Conservation (phyloP, 2,113 vertebrate species). For the Gallinago jamesoni region DNA sequence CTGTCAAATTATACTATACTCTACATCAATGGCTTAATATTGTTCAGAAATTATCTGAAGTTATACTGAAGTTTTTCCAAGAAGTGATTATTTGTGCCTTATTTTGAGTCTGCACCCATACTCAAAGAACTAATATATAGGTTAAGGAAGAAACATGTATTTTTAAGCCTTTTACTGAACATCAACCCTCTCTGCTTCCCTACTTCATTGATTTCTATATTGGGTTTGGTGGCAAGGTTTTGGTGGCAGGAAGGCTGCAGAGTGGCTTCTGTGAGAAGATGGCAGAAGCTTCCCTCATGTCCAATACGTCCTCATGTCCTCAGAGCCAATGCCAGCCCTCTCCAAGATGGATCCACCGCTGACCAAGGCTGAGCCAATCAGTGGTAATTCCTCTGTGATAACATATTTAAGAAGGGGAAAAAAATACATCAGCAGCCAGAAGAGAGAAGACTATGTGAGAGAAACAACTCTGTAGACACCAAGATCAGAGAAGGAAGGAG, state of each 20-base stretch:
- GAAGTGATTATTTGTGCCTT: not conserved
- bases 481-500: not conserved
- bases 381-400: fast-evolving
- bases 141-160: not conserved
- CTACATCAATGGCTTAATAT: not conserved
- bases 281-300: fast-evolving
- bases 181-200: not conserved
- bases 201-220: not conserved
- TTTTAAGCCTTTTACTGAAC: not conserved
- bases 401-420: not conserved
- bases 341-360: fast-evolving
- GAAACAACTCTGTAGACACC: not conserved
- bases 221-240: fast-evolving
- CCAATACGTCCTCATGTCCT: no score
- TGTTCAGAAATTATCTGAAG: not conserved
- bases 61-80: not conserved
- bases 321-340: fast-evolving
- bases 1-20: not conserved
- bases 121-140: not conserved
- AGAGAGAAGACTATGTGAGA: not conserved
- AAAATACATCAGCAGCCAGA: not conserved
- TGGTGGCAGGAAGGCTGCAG: fast-evolving
- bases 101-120: not conserved
- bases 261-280: not conserved
- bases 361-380: not conserved